Conservation (phyloP, 2,797 vertebrate genomes). For the Alcedo atthis region DNA sequence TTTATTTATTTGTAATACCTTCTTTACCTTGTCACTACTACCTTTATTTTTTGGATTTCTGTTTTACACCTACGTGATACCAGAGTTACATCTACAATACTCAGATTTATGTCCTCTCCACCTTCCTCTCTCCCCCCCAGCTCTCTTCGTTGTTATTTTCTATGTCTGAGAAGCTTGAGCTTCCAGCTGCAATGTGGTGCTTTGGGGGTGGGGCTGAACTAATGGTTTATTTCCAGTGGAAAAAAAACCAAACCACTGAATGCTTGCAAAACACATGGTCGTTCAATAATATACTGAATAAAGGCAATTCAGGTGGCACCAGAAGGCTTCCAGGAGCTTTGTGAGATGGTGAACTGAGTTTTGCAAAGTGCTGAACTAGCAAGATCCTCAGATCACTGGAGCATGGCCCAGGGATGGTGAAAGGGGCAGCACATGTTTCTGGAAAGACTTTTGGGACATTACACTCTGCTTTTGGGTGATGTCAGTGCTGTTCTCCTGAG, state of each 20-base stretch:
- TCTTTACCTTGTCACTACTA: not conserved
- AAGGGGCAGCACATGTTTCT: not conserved
- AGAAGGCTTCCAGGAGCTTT: not conserved
- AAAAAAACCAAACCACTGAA: constrained; percentile 1
- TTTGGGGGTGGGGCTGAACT: not conserved
- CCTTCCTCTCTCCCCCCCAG: not conserved
- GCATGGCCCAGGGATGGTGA: fast-evolving
- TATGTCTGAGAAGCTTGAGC: not conserved
- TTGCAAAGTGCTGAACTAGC: not conserved
- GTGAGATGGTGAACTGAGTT: not conserved
- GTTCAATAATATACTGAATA: not conserved
- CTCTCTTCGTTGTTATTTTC: not conserved
- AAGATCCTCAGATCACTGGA: not conserved
- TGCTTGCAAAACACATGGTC: not conserved
- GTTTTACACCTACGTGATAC: not conserved
- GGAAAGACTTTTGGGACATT: not conserved
- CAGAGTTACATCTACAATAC: not conserved
- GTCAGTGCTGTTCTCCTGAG: not conserved
- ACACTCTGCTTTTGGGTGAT: not conserved
- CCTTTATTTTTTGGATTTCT: not conserved
- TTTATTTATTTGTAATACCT: not conserved
- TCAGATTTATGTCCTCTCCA: not conserved
- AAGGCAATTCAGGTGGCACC: not conserved
- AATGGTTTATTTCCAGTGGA: not conserved
- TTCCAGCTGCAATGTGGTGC: not conserved